Evolutionary conservation across 2,113 vertebrate genomes (phyloP).

Genomic region (Scalopus aquaticus): DNA sequence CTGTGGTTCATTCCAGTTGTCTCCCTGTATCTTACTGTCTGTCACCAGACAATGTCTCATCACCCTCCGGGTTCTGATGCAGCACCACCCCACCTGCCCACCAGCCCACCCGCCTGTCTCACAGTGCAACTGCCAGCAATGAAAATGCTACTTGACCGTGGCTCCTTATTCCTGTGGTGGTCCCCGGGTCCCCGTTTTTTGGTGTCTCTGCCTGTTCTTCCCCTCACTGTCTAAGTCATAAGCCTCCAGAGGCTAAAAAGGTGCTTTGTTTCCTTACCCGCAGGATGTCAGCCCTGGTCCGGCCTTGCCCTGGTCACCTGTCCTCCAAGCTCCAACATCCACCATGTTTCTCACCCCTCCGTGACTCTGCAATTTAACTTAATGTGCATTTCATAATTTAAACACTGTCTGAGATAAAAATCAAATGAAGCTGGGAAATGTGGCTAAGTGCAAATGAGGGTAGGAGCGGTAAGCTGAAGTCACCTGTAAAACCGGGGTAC

Average conservation of each 20-base stretch:
- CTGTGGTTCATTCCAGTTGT: background rate
- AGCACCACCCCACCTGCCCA: background rate
- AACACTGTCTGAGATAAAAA: background rate
- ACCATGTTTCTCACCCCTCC: rapidly evolving
- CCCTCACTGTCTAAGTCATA: background rate
- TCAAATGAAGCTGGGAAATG: background rate
- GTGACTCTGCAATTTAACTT: background rate
- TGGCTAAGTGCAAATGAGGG: background rate
- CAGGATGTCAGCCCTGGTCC: background rate
- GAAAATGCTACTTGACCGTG: background rate
- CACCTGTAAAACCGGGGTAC: background rate
- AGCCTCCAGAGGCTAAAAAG: background rate
- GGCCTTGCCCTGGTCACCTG: rapidly evolving
- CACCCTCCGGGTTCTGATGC: background rate
- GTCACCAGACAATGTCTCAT: background rate
- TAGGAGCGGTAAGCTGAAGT: background rate
- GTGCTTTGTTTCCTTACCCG: rapidly evolving
- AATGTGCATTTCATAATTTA: background rate
- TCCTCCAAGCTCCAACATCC: background rate
- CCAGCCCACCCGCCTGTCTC: rapidly evolving
- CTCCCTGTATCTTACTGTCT: background rate
- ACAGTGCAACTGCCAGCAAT: background rate
- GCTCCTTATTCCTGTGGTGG: background rate
- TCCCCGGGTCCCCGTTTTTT: background rate
- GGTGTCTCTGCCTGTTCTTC: background rate